These are phyloP conservation scores for Galleria mellonella DNA, from an alignment of 1,140 invertebrate species.

Conservation along the genomic window DNA sequence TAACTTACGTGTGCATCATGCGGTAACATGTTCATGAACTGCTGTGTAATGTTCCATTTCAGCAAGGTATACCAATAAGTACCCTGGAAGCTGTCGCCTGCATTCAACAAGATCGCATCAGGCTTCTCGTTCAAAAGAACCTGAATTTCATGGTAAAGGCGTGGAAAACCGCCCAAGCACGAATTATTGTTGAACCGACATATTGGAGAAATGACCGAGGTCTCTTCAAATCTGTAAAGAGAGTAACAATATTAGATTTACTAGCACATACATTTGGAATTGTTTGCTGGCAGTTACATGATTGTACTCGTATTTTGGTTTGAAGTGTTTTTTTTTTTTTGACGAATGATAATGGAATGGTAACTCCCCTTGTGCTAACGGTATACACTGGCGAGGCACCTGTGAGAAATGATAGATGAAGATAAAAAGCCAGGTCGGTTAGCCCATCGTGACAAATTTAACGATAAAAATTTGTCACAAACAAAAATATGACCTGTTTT, in stretches of 20 bases:
- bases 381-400: too few relatives aligned
- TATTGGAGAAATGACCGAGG: slow-evolving; percentile 43
- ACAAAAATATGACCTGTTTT: too few relatives aligned
- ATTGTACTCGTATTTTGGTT: neutral
- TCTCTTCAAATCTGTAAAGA: slow-evolving; percentile 47
- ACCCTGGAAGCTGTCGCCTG: slow-evolving; percentile 86
- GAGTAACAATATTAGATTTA: neutral
- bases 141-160: slow-evolving; percentile 73
- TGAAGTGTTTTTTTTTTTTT: neutral
- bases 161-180: slow-evolving; percentile 80
- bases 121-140: slow-evolving; percentile 70
- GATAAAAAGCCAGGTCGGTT: too few relatives aligned
- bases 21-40: slow-evolving; percentile 81
- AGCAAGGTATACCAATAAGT: slow-evolving; percentile 84
- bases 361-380: too few relatives aligned
- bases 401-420: too few relatives aligned
- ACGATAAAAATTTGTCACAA: too few relatives aligned
- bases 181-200: slow-evolving; percentile 46
- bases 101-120: slow-evolving; percentile 80
- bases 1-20: slow-evolving; percentile 82
- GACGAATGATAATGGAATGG: too few relatives aligned
- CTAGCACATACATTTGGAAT: too few relatives aligned
- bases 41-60: slow-evolving; percentile 79
- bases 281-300: too few relatives aligned
- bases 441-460: too few relatives aligned